Conservation (phyloP, 2,888 invertebrate species). For the Xestia xanthographa region DNA sequence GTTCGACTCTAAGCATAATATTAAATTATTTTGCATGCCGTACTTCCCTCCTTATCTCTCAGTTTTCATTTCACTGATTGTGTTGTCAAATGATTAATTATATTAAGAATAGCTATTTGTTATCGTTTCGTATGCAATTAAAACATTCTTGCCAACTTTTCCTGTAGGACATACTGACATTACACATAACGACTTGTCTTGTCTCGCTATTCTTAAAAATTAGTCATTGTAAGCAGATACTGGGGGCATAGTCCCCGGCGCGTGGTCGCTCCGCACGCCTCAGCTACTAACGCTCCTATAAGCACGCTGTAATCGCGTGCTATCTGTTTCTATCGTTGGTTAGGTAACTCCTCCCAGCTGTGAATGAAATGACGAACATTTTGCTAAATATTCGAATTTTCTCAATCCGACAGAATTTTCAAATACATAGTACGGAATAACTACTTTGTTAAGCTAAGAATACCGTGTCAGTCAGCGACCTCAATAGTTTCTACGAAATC, state of each 20-base stretch:
- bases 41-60: slow-evolving; percentile 27
- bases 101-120: slow-evolving; percentile 7
- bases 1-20: slow-evolving; percentile 20
- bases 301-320: slow-evolving; percentile 79
- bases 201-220: slow-evolving; percentile 72
- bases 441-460: slow-evolving; percentile 35
- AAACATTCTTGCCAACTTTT: slow-evolving; percentile 62
- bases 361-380: slow-evolving; percentile 49
- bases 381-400: slow-evolving; percentile 13
- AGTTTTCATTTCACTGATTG: slow-evolving; percentile 31
- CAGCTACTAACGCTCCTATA: slow-evolving; percentile 53
- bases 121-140: slow-evolving; percentile 27
- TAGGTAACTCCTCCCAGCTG: slow-evolving; percentile 26
- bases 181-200: slow-evolving; percentile 45
- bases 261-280: slow-evolving; percentile 59
- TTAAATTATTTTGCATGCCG: slow-evolving; percentile 5
- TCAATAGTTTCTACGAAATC: slow-evolving; percentile 54
- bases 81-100: slow-evolving; percentile 19
- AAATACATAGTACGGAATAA: slow-evolving; percentile 19
- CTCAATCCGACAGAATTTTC: slow-evolving; percentile 1
- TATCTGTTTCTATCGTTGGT: slow-evolving; percentile 44
- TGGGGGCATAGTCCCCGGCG: slow-evolving; percentile 78
- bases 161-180: slow-evolving; percentile 38
- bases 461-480: slow-evolving; percentile 60
- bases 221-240: slow-evolving; percentile 71